A percentile compares a stretch with the other conserved stretches of the same genome.
Evolutionary conservation across 2,113 vertebrate species (phyloP).

Genomic region (Rhipidura dahli): DNA sequence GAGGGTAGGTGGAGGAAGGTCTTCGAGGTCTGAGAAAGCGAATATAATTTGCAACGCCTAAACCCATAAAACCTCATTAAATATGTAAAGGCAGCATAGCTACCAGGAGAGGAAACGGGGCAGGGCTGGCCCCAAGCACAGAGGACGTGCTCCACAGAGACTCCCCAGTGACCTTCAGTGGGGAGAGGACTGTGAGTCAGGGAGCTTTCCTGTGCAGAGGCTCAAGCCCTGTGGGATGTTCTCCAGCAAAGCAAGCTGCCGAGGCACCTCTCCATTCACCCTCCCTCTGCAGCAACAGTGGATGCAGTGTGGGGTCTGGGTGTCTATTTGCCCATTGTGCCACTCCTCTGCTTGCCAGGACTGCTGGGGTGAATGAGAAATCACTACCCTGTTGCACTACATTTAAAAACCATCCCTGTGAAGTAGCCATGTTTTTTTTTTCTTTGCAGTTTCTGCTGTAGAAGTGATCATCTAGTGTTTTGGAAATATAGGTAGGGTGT

Average conservation of each 20-base stretch:
- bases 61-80: conserved; percentile 57
- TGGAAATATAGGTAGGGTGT: background rate
- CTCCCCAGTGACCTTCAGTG: conserved; percentile 22
- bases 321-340: background rate
- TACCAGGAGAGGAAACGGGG: conserved; percentile 12
- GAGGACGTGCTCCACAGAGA: background rate
- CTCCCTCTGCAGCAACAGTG: background rate
- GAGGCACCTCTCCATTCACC: background rate
- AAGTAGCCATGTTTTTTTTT: background rate
- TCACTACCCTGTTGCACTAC: background rate
- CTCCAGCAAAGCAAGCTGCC: background rate
- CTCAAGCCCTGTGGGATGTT: background rate
- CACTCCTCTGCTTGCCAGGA: background rate
- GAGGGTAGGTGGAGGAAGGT: conserved; percentile 52
- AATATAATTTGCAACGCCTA: conserved; percentile 65
- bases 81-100: conserved; percentile 44
- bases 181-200: background rate
- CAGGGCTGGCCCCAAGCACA: conserved; percentile 3
- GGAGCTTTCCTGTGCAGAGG: background rate
- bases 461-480: background rate
- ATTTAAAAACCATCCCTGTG: background rate
- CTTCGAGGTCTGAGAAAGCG: conserved; percentile 50
- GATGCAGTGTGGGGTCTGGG: background rate
- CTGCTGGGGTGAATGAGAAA: background rate
- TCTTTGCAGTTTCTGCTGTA: background rate